Evolutionary conservation across 2,113 vertebrate genomes (phyloP), one percentile per base, ranked within the genome.

Genomic region (Narcine bancroftii): DNA sequence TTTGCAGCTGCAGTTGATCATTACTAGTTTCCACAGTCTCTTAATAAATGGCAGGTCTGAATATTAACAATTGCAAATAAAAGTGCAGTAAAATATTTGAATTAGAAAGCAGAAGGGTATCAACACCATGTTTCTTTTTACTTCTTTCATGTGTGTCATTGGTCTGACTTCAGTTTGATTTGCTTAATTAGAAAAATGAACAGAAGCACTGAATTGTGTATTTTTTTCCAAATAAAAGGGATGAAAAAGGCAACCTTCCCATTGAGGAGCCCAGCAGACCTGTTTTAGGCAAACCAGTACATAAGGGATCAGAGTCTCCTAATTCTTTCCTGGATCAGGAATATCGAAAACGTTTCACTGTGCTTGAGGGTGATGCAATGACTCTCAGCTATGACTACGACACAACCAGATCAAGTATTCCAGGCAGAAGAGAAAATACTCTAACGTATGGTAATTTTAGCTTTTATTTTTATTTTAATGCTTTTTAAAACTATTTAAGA

Each of bases 261-360:
- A 96, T 95, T 93, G 97, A 99, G 2, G 98, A 99, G 60, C 95
- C 96, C 29, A 96, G 96, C 93, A 97, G 97, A 95, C 97, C 97
- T 92, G 96, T 97, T 93, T 96, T 97, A 92, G 96, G 97, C 94
- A 94, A 97, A 92, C 96, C 97, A 0, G 95, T 97, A 65, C 97
- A 97, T 85, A 99, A 98, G 94, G 98, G 98, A 93, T 98, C 98
- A 0, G 98, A 99, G 94, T 99, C 99, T 75, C 99, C 99, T 53
- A 99, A 99, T 96, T 99, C 99, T 45, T 99, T 99, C 95, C 97
- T 99, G 95, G 99, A 99, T 94, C 98, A 99, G 94, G 98, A 99
- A 92, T 97, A 99, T 94, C 96, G 95, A 93, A 98, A 97, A 92
- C 96, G 96, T 26, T 99, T 98, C 93, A 98, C 98, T 36, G 95